Evolutionary conservation across 2,113 vertebrate genomes (phyloP).

Genomic region (Micromys minutus): DNA sequence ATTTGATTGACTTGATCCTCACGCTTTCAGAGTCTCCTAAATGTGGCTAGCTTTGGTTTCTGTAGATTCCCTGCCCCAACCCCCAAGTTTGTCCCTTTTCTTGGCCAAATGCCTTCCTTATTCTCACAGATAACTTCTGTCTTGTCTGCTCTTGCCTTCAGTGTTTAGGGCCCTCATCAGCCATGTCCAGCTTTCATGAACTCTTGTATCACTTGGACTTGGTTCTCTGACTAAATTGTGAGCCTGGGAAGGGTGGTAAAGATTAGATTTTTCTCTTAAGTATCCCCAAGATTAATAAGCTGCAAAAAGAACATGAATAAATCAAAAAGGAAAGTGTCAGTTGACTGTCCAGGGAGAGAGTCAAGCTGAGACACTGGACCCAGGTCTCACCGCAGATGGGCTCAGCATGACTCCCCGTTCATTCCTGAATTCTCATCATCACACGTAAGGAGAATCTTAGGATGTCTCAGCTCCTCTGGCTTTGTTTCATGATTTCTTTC

Average conservation of each 20-base stretch:
- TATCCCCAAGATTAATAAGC: neutral
- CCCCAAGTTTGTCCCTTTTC: neutral
- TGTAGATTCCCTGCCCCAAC: neutral
- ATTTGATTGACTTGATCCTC: neutral
- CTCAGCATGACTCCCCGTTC: too few species aligned
- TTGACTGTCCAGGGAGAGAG: neutral
- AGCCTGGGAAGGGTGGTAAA: neutral
- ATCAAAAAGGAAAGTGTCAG: neutral
- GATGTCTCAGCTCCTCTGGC: slow-evolving; percentile 45
- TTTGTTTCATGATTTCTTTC: slow-evolving; percentile 55
- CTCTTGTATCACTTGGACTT: neutral
- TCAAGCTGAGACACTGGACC: neutral
- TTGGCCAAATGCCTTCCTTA: rapidly evolving
- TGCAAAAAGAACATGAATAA: neutral
- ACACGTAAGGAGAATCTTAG: neutral
- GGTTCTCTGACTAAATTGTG: neutral
- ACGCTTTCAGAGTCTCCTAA: neutral
- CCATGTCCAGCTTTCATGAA: neutral
- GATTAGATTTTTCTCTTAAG: neutral
- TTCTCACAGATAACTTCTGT: neutral
- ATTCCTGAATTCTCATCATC: slow-evolving; percentile 57
- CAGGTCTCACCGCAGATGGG: neutral
- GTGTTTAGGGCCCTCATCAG: neutral
- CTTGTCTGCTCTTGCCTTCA: neutral
- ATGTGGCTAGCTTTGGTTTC: neutral